These are phyloP conservation scores for Clepsis dumicolana DNA, from an alignment of 2,888 invertebrate genomes.

Conservation along the genomic window DNA sequence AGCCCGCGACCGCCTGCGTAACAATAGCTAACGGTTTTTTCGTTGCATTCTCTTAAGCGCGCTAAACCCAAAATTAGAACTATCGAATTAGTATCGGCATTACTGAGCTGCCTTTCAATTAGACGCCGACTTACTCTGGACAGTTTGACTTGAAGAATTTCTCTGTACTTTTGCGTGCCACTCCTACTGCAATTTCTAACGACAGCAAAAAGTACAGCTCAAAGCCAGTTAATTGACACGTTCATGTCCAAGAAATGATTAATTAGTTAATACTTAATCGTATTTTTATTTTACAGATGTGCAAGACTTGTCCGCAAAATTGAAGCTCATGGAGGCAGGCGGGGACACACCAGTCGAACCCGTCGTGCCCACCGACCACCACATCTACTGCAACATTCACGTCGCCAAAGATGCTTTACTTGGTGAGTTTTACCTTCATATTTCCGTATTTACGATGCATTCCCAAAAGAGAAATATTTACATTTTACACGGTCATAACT, in stretches of 20 bases:
- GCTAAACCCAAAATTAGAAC: conserved; percentile 63
- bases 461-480: conserved; percentile 70
- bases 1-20: conserved; percentile 67
- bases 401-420: conserved; percentile 74
- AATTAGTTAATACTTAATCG: background rate
- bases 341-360: conserved; percentile 71
- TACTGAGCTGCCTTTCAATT: conserved; percentile 29
- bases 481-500: conserved; percentile 60
- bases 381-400: conserved; percentile 82
- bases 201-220: background rate
- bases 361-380: conserved; percentile 72
- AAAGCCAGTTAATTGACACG: background rate
- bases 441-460: conserved; percentile 49
- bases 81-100: conserved; percentile 27
- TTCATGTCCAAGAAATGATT: background rate
- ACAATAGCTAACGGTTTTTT: conserved; percentile 83
- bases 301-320: conserved; percentile 89
- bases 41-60: conserved; percentile 65
- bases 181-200: conserved; percentile 3
- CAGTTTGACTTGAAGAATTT: background rate
- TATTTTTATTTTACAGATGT: conserved; percentile 86
- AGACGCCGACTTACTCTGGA: background rate
- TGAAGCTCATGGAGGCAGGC: conserved; percentile 88
- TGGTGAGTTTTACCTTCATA: conserved; percentile 59
- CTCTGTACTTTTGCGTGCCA: conserved; percentile 3